Percentiles rank a stretch among this genome's conserved stretches.
Evolutionary conservation across 2,888 invertebrate genomes (phyloP).

Genomic region (Blastobasis lacticolella): DNA sequence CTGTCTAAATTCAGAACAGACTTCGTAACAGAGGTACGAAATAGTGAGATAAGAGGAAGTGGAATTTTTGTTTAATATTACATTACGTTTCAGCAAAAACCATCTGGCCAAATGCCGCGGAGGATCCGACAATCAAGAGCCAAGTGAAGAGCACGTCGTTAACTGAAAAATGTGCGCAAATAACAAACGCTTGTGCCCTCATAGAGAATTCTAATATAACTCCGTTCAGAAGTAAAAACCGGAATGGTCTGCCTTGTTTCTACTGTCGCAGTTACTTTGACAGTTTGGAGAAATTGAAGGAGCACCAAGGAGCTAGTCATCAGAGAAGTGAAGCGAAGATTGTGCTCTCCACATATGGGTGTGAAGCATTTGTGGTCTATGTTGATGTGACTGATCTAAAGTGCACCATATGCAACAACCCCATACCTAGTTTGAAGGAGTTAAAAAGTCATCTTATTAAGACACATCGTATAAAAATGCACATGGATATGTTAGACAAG

Average conservation of each 20-base stretch:
- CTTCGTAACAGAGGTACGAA: too few relatives aligned
- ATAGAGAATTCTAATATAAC: conserved; percentile 45
- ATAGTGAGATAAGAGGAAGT: too few relatives aligned
- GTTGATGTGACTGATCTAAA: conserved; percentile 45
- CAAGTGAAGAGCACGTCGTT: conserved; percentile 18
- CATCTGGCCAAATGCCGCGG: conserved; percentile 30
- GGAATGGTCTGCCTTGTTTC: conserved; percentile 52
- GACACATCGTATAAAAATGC: conserved; percentile 40
- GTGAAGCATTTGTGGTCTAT: conserved; percentile 48
- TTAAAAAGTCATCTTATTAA: conserved; percentile 44
- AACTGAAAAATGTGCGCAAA: conserved; percentile 45
- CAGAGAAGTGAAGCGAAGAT: conserved; percentile 30
- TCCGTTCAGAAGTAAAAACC: conserved; percentile 45
- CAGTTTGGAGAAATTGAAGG: conserved; percentile 30
- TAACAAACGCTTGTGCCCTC: conserved; percentile 36
- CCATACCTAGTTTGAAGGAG: conserved; percentile 30
- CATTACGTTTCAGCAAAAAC: conserved; percentile 28
- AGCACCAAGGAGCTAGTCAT: conserved; percentile 32
- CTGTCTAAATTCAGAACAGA: too few relatives aligned
- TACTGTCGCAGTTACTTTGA: conserved; percentile 46
- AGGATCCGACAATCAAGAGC: conserved; percentile 12
- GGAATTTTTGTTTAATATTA: too few relatives aligned
- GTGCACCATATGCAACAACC: conserved; percentile 38
- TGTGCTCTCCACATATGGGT: conserved; percentile 35
- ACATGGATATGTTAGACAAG: conserved; percentile 37